Conservation (phyloP, 2,797 vertebrate species). For the Eospalax fontanierii region DNA sequence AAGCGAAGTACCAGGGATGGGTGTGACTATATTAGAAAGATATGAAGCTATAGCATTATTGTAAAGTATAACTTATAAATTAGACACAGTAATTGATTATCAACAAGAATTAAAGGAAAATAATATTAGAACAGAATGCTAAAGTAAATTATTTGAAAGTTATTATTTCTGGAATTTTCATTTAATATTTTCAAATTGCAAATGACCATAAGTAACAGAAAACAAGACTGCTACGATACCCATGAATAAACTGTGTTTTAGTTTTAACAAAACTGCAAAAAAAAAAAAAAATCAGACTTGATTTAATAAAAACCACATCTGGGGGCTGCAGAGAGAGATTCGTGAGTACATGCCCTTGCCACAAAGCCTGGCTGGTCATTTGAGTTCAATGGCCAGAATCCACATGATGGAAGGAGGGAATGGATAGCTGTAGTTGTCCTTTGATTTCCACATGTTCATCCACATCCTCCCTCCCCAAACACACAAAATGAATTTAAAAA, state of each 20-base stretch:
- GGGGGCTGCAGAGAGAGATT: too few species aligned
- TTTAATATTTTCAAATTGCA: not conserved
- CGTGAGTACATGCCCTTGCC: not conserved
- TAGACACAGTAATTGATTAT: not conserved
- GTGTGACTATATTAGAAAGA: not conserved
- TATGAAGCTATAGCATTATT: not conserved
- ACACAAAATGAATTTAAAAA: not conserved
- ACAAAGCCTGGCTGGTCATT: not conserved
- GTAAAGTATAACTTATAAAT: not conserved
- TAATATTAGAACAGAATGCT: not conserved
- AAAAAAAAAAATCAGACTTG: not conserved
- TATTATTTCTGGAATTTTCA: not conserved
- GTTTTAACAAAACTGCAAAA: conserved; percentile 44
- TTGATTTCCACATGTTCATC: not conserved
- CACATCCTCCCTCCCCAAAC: not conserved
- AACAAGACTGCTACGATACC: not conserved
- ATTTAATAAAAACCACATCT: conserved; percentile 47
- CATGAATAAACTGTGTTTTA: conserved; percentile 18
- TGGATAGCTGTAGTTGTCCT: not conserved
- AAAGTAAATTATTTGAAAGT: not conserved
- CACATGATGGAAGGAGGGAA: not conserved
- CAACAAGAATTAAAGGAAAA: not conserved
- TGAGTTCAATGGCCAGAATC: not conserved
- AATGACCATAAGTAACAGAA: not conserved
- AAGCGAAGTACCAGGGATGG: not conserved